These are phyloP conservation scores for Zaprionus davidi DNA, from an alignment of 1,140 invertebrate species.

Conservation along the genomic window DNA sequence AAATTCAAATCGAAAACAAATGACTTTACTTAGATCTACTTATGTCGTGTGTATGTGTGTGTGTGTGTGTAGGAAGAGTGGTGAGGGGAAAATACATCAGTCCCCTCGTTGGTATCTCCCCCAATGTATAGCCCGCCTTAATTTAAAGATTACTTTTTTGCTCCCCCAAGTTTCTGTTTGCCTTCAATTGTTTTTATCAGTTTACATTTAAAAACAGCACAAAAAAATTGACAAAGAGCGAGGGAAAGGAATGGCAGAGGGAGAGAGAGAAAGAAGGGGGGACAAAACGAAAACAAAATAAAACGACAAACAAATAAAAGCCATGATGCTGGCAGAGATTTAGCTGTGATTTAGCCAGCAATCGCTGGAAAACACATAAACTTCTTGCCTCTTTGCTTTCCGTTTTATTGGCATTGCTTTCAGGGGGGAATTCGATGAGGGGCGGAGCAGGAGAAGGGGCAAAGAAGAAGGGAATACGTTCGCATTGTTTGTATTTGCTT, in stretches of 20 bases:
- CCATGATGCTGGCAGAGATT: slow-evolving; percentile 67
- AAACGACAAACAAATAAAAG: slow-evolving; percentile 76
- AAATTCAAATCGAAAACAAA: slow-evolving; percentile 75
- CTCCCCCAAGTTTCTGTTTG: slow-evolving; percentile 62
- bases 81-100: background rate
- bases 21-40: slow-evolving; percentile 70
- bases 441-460: background rate
- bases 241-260: no score
- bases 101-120: background rate
- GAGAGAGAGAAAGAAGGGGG: background rate
- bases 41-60: slow-evolving; percentile 23
- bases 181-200: slow-evolving; percentile 83
- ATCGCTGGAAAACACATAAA: slow-evolving; percentile 79
- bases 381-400: slow-evolving; percentile 61
- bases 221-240: slow-evolving; percentile 8
- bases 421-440: slow-evolving; percentile 6
- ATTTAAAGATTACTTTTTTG: slow-evolving; percentile 77
- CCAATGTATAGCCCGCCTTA: slow-evolving; percentile 50
- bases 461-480: background rate
- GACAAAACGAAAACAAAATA: slow-evolving; percentile 16
- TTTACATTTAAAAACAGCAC: slow-evolving; percentile 69
- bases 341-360: slow-evolving; percentile 77
- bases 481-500: slow-evolving; percentile 61
- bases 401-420: slow-evolving; percentile 70
- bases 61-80: background rate